A percentile compares a stretch with the other conserved stretches of the same genome.
Conservation (phyloP, 2,113 vertebrate species). For the Lampris incognitus region DNA sequence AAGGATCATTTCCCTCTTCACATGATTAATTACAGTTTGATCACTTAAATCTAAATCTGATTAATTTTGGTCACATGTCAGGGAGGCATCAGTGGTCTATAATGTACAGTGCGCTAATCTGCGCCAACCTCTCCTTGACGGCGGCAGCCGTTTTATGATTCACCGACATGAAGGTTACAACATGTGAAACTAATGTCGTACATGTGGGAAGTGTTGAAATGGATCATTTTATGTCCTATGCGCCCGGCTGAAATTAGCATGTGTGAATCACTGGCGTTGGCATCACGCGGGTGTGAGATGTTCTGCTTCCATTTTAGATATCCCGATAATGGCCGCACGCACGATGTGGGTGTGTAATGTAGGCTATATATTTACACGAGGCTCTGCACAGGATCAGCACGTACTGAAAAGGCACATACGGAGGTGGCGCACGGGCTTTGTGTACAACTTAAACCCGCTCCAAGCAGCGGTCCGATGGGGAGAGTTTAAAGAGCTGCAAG, state of each 20-base stretch:
- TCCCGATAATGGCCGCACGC: slow-evolving; percentile 42
- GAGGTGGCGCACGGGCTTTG: slow-evolving; percentile 4
- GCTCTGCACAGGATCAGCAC: slow-evolving; percentile 1
- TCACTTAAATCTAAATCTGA: slow-evolving; percentile 99
- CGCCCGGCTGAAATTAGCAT: slow-evolving; percentile 33
- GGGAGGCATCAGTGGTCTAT: slow-evolving; percentile 73
- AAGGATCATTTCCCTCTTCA: slow-evolving; percentile 99
- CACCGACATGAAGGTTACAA: slow-evolving; percentile 56
- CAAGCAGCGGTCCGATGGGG: slow-evolving; percentile 15
- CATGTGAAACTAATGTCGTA: slow-evolving; percentile 71
- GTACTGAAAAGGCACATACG: slow-evolving; percentile 11
- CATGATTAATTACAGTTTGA: slow-evolving; percentile 99
- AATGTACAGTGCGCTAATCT: slow-evolving; percentile 76
- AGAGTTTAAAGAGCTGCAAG: slow-evolving; percentile 35
- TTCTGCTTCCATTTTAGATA: background rate
- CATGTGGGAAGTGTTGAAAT: slow-evolving; percentile 66
- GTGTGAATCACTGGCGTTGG: slow-evolving; percentile 58
- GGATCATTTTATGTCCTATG: slow-evolving; percentile 56
- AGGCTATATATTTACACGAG: slow-evolving; percentile 27
- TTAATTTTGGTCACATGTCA: slow-evolving; percentile 99
- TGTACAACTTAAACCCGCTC: slow-evolving; percentile 38
- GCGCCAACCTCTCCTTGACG: slow-evolving; percentile 67
- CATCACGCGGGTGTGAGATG: slow-evolving; percentile 33
- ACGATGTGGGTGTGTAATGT: slow-evolving; percentile 31
- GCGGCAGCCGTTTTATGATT: slow-evolving; percentile 50